Base-by-base conservation (phyloP, 2,797 vertebrate genomes). In the Coluber constrictor region DNA sequence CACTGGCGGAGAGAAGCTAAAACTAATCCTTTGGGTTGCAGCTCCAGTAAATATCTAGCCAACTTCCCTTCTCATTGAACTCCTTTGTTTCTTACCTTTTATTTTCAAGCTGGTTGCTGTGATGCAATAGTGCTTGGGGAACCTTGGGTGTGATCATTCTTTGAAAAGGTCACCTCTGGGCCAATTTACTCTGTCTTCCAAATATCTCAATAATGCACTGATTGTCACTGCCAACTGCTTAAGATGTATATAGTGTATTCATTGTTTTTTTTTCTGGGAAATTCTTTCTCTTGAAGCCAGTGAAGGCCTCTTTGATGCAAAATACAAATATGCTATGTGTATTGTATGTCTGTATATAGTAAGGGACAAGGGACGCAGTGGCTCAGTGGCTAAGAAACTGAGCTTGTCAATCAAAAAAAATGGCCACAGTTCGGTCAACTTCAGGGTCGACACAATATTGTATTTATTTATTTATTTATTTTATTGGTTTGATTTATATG, bases 131-230 rank as follows among this genome's bases (percentile, higher is more conserved):
- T 93, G 90, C 61, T 95, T 93, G 96, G 95, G 95, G 95, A 96
- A 95, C 94, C 94, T 94, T 93, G 93, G 95, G 96, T 96, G 94
- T 96, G 95, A 89, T 96, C 94, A 87, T 66, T 66, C 89, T 95
- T 94, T 2, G 0, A 92, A 95, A 90, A 95, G 96, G 96, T 97
- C 91, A 96, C 96, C 95, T 93, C 91, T 92, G 94, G 96, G 96
- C 93, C 96, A 96, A 55, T 90, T 96, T 92, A 90, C 37, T 47
- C 51, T 94, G 55, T 94, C 95, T 95, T 93, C 70, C 37, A 88
- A 88, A 91, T 92, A 94, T 96, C 94, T 90, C 96, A 91, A 96
- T 93, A 93, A 94, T 61, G 90, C 90, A 94, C 91, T 96, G 95
- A 95, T 95, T 92, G 51, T 92, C 92, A 90, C 94, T 95, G 93